Evolutionary conservation across 2,888 invertebrate species (phyloP), one percentile per base, ranked within the genome.

Genomic region (Seira ritae): DNA sequence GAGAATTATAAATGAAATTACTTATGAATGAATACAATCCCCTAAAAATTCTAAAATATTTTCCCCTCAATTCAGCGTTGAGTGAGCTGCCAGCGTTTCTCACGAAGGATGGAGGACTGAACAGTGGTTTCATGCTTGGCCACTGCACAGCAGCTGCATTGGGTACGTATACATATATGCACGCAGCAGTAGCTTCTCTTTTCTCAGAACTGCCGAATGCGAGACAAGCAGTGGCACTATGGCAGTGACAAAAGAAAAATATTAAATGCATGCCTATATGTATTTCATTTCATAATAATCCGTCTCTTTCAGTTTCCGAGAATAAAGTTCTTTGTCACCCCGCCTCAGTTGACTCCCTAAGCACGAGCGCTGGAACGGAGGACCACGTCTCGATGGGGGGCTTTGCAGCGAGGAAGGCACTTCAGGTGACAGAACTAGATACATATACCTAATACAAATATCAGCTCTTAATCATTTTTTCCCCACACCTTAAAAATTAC

Each of bases 381-480:
- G 94, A 94, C 90, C 94, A 94, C 90, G 94, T 94, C 62, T 93
- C 93, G 10, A 94, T 94, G 94, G 94, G 94, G 17, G 94, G 93
- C 10, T 94, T 93, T 90, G 91, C 94, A 0, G 94, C 94, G 0
- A 90, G 94, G 84, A 94, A 94, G 90, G 92, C 93, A 12, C 90
- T 94, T 22, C 91, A 91, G 86, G 92, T 93, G 23, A 31, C 31
- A 90, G 92, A 6, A 31, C 17, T 17, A 67, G n/a, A n/a, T n/a
- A n/a, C n/a, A n/a, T n/a, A n/a, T 31, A 8, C 31, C 31, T 8
- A 31, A 31, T 31, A 4, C 8, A 4, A 31, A 31, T 31, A 31
- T 79, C 76, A 80, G 66, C 67, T 65, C 31, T 70, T 17, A 65
- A 15, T 31, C 50, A 62, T 62, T 77, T 67, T 19, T 65, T 68